phyloP scores from a whole-genome alignment of 1,140 invertebrate genomes.

The Teleopsis dalmanni region DNA sequence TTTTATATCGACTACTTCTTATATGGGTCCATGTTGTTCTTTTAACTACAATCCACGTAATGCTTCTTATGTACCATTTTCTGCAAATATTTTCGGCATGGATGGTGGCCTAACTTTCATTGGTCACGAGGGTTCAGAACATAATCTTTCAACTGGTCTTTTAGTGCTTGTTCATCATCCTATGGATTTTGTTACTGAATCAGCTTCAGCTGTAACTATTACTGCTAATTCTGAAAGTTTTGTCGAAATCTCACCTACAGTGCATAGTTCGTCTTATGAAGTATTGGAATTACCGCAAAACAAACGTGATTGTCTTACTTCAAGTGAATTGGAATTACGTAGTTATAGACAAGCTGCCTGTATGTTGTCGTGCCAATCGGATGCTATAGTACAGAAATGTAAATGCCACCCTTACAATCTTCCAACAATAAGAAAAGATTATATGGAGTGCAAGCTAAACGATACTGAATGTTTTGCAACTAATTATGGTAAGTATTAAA shows the following conservation, averaged over 20 bases:
- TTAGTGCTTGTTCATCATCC: slow-evolving; percentile 39
- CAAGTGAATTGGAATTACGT: slow-evolving; percentile 26
- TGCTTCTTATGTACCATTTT: slow-evolving; percentile 36
- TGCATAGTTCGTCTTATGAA: slow-evolving; percentile 32
- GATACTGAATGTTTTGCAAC: slow-evolving; percentile 33
- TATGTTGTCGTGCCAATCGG: slow-evolving; percentile 27
- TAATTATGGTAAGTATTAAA: slow-evolving; percentile 28
- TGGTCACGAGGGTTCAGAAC: slow-evolving; percentile 32
- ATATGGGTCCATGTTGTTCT: slow-evolving; percentile 36
- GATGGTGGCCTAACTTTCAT: slow-evolving; percentile 34
- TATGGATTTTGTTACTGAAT: slow-evolving; percentile 37
- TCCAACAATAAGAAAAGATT: slow-evolving; percentile 23
- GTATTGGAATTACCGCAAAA: slow-evolving; percentile 30
- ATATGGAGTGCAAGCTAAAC: slow-evolving; percentile 33
- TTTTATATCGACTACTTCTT: slow-evolving; percentile 36
- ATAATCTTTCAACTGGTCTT: slow-evolving; percentile 31
- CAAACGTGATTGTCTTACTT: slow-evolving; percentile 36
- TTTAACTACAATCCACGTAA: slow-evolving; percentile 42
- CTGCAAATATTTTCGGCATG: slow-evolving; percentile 39
- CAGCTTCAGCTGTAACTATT: slow-evolving; percentile 34
- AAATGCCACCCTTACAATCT: slow-evolving; percentile 36
- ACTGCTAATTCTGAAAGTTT: slow-evolving; percentile 37
- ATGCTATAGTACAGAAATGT: slow-evolving; percentile 28
- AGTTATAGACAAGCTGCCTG: slow-evolving; percentile 36
- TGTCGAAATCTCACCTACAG: slow-evolving; percentile 37